phyloP scores from a whole-genome alignment of 2,113 vertebrate genomes.

The Zosterops lateralis region DNA sequence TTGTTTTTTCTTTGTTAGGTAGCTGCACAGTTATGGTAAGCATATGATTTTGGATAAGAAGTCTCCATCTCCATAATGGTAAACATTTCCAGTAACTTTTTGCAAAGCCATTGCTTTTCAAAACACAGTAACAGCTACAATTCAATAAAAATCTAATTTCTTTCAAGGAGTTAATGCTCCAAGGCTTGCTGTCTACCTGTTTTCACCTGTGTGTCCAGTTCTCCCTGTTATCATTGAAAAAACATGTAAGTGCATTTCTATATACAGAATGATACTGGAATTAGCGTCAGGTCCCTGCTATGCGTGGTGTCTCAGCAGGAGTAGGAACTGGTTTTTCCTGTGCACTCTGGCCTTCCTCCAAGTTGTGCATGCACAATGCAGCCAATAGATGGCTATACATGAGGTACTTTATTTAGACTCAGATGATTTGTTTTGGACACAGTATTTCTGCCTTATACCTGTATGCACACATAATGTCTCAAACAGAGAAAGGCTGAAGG shows the following conservation, averaged over 20 bases:
- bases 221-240: background rate
- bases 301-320: background rate
- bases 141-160: background rate
- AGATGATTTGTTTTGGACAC: background rate
- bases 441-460: background rate
- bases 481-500: background rate
- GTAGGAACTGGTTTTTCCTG: constrained; percentile 26
- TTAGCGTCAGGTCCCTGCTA: rapidly evolving
- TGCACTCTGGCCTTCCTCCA: background rate
- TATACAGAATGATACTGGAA: background rate
- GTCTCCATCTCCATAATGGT: background rate
- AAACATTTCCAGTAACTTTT: background rate
- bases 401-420: background rate
- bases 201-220: background rate
- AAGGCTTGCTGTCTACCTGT: background rate
- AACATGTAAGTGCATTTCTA: background rate
- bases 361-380: background rate
- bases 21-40: background rate
- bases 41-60: background rate
- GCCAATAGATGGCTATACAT: background rate
- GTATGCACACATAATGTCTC: background rate
- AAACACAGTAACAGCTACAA: background rate
- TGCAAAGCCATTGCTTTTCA: background rate
- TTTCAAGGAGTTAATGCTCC: background rate
- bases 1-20: background rate